A percentile compares a stretch with the other conserved stretches of the same genome.
These are phyloP conservation scores for Augochlora pura DNA, from an alignment of 1,140 invertebrate species.

Conservation along the genomic window DNA sequence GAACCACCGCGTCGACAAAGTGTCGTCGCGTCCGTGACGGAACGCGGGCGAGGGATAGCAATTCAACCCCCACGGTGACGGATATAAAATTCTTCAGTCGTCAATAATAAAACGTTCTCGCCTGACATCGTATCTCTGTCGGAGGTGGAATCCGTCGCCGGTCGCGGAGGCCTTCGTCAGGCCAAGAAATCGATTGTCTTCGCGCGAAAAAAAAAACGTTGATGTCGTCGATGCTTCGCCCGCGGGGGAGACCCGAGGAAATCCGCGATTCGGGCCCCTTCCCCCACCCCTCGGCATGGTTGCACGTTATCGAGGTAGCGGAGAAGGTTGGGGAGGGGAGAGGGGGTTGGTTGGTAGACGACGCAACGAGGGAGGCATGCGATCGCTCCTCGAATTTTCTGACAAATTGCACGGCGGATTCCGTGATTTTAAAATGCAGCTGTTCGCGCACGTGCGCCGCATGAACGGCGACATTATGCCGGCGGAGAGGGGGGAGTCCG, in stretches of 20 bases:
- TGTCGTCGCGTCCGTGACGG: neutral
- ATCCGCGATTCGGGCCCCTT: slow-evolving; percentile 27
- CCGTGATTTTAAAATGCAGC: slow-evolving; percentile 74
- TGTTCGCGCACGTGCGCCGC: slow-evolving; percentile 70
- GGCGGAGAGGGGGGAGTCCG: no score
- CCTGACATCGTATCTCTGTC: slow-evolving; percentile 24
- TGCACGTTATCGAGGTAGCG: neutral
- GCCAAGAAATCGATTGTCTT: slow-evolving; percentile 48
- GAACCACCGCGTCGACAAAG: neutral
- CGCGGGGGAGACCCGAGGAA: neutral
- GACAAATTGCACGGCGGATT: slow-evolving; percentile 55
- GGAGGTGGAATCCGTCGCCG: slow-evolving; percentile 26
- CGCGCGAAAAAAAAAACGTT: slow-evolving; percentile 33
- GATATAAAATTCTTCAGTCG: slow-evolving; percentile 9
- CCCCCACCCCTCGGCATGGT: neutral
- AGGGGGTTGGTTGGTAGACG: neutral
- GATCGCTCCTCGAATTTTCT: slow-evolving; percentile 51
- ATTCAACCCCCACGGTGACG: neutral
- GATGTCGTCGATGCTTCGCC: neutral
- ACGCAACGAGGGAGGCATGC: neutral
- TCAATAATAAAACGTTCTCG: slow-evolving; percentile 31
- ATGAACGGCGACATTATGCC: slow-evolving; percentile 63
- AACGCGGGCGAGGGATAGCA: neutral
- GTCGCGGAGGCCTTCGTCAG: neutral
- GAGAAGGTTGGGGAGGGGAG: neutral